These are phyloP conservation scores for Chaetorhynchus papuensis DNA, from an alignment of 2,113 vertebrate genomes.

Conservation along the genomic window DNA sequence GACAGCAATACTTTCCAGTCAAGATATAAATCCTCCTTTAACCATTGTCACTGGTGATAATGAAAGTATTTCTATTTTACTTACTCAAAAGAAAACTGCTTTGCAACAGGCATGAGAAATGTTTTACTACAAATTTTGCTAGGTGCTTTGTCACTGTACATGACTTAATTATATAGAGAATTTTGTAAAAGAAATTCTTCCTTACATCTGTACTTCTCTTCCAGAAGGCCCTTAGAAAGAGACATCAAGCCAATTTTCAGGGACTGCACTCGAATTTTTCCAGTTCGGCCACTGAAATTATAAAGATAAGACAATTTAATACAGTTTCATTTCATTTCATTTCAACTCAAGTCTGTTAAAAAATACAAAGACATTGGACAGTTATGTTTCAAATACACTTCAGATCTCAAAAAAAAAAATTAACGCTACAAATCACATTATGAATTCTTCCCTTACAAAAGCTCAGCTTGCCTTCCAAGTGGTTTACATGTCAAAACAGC, in stretches of 20 bases:
- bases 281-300: slow-evolving; percentile 86
- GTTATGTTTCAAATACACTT: neutral
- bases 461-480: neutral
- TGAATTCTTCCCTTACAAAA: neutral
- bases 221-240: slow-evolving; percentile 92
- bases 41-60: neutral
- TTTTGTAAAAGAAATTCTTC: slow-evolving; percentile 12
- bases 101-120: neutral
- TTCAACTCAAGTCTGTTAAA: neutral
- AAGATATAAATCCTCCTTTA: neutral
- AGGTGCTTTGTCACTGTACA: neutral
- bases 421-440: neutral
- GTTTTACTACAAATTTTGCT: neutral
- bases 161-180: neutral
- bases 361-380: neutral
- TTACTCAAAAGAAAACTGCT: neutral
- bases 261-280: slow-evolving; percentile 93
- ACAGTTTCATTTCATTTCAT: neutral
- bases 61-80: neutral
- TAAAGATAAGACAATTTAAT: slow-evolving; percentile 1
- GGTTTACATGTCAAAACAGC: neutral
- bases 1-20: neutral
- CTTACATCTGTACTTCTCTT: slow-evolving; percentile 98
- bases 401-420: neutral
- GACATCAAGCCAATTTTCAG: slow-evolving; percentile 95